Conservation (phyloP, 2,888 invertebrate genomes). For the Drosophila monieri region DNA sequence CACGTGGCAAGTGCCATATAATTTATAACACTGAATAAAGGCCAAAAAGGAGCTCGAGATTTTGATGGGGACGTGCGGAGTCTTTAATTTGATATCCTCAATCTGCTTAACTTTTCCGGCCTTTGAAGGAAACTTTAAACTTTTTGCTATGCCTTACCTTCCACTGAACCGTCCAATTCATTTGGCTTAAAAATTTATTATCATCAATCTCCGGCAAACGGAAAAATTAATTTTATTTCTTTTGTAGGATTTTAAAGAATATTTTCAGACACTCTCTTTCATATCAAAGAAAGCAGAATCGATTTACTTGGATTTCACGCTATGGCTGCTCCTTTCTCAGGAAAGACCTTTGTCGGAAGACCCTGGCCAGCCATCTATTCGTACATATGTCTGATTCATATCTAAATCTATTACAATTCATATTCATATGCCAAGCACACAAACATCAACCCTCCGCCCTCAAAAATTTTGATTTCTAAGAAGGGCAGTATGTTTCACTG, state of each 20-base stretch:
- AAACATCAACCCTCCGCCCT: constrained; percentile 27
- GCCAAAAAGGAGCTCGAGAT: constrained; percentile 26
- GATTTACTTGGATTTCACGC: constrained; percentile 66
- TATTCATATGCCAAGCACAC: constrained; percentile 70
- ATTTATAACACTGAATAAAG: constrained; percentile 57
- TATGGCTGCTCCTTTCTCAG: constrained; percentile 58
- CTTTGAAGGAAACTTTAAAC: constrained; percentile 28
- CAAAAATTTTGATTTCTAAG: background rate
- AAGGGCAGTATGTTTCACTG: constrained; percentile 8
- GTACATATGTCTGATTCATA: constrained; percentile 60
- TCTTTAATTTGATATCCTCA: constrained; percentile 54
- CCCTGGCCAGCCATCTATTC: constrained; percentile 10
- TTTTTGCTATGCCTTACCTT: constrained; percentile 17
- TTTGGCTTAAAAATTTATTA: constrained; percentile 53
- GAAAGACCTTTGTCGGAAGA: constrained; percentile 31
- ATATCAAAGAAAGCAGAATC: constrained; percentile 42
- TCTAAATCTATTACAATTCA: constrained; percentile 75
- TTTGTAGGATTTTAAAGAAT: constrained; percentile 42
- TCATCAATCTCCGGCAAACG: constrained; percentile 44
- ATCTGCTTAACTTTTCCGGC: constrained; percentile 39
- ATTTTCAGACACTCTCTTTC: constrained; percentile 40
- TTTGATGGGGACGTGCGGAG: constrained; percentile 28
- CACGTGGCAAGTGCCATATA: constrained; percentile 76
- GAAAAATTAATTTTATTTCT: constrained; percentile 46
- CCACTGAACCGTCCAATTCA: constrained; percentile 29